phyloP scores from a whole-genome alignment of 2,113 vertebrate species.

The Mesocricetus auratus region DNA sequence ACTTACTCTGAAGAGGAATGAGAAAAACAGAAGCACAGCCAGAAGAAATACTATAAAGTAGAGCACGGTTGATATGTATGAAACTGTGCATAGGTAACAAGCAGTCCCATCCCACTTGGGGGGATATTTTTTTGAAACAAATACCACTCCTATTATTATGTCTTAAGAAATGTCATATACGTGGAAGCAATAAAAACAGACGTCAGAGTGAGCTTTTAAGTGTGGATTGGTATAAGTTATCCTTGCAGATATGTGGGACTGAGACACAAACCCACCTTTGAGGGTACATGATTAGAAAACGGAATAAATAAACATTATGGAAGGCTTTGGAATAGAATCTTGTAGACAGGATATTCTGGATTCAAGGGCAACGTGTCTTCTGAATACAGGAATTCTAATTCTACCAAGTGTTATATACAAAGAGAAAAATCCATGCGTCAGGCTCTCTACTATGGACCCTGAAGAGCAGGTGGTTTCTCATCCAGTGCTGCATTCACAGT shows the following conservation, averaged over 20 bases:
- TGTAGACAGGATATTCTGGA: background rate
- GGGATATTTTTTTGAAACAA: conserved; percentile 64
- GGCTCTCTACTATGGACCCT: background rate
- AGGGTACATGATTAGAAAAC: background rate
- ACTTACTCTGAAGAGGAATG: conserved; percentile 70
- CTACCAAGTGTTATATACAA: background rate
- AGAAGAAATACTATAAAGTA: conserved; percentile 61
- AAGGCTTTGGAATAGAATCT: background rate
- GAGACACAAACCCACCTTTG: conserved; percentile 2
- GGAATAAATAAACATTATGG: conserved; percentile 12
- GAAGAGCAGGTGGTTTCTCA: background rate
- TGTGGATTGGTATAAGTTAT: conserved; percentile 41
- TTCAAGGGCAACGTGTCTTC: background rate
- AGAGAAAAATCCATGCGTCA: background rate
- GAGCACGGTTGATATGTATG: conserved; percentile 40
- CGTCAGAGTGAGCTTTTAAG: conserved; percentile 22
- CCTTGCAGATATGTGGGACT: background rate
- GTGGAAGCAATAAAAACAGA: conserved; percentile 40
- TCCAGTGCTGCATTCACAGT: background rate
- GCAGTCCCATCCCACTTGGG: background rate
- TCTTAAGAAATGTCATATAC: conserved; percentile 53
- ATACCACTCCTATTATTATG: conserved; percentile 48
- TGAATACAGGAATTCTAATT: background rate
- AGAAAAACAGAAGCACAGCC: conserved; percentile 76
- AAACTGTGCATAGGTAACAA: conserved; percentile 36